Conservation (phyloP, 2,888 invertebrate genomes). For the Spialia ferax region DNA sequence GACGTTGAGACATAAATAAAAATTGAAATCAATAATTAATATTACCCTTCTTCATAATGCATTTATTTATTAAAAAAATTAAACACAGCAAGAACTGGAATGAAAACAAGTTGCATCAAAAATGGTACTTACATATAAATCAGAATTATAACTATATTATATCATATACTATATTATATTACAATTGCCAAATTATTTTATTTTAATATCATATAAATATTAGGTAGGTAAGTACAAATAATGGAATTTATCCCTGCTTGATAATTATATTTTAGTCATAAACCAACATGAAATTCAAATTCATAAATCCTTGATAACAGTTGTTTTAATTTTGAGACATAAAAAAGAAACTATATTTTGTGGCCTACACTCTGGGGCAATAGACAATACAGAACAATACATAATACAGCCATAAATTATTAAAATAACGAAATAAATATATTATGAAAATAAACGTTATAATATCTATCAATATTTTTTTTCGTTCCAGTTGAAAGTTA, state of each 20-base stretch:
- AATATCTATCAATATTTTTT: no score
- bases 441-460: no score
- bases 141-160: background rate
- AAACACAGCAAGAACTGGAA: slow-evolving; percentile 48
- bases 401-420: no score
- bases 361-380: background rate
- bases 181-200: background rate
- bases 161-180: background rate
- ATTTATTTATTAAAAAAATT: slow-evolving; percentile 19
- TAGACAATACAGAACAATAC: background rate
- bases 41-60: slow-evolving; percentile 31
- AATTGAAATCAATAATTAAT: slow-evolving; percentile 26
- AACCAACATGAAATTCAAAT: background rate
- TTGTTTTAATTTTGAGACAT: no score
- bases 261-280: slow-evolving; percentile 21
- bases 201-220: slow-evolving; percentile 4
- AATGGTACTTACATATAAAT: slow-evolving; percentile 8
- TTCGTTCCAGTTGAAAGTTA: no score
- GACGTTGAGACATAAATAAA: slow-evolving; percentile 45
- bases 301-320: background rate
- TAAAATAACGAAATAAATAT: no score
- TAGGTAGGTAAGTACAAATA: slow-evolving; percentile 22
- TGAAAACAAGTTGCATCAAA: slow-evolving; percentile 45
- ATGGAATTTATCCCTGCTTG: slow-evolving; percentile 22
- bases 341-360: background rate